A percentile compares a stretch with the other conserved stretches of the same genome.
These are phyloP conservation scores for Athalia circularis DNA, from an alignment of 2,888 invertebrate species.

Conservation along the genomic window DNA sequence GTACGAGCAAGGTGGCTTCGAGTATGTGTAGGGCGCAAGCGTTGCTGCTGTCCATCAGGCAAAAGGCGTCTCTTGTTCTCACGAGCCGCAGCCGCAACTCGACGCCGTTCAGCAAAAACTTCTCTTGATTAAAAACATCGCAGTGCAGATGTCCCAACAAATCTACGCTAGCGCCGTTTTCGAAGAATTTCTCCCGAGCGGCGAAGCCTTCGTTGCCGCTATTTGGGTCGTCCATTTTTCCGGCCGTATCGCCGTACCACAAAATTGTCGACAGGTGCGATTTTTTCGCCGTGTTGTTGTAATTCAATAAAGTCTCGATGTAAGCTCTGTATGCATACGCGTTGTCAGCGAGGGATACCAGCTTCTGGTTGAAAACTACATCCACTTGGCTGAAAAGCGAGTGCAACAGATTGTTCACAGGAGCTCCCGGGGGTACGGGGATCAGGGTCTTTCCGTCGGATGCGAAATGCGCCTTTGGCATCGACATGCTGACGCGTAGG, in stretches of 20 bases:
- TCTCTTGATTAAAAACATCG: conserved; percentile 50
- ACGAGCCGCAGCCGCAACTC: conserved; percentile 47
- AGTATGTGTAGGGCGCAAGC: not conserved
- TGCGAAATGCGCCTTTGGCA: no score
- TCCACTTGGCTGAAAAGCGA: conserved; percentile 56
- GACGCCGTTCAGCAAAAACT: conserved; percentile 50
- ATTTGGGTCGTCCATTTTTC: not conserved
- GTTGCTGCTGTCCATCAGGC: conserved; percentile 32
- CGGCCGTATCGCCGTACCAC: conserved; percentile 50
- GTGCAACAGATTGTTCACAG: conserved; percentile 56
- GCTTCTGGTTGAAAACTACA: conserved; percentile 56
- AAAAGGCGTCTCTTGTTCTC: conserved; percentile 44
- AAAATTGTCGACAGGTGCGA: conserved; percentile 51
- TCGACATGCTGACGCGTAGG: conserved; percentile 3
- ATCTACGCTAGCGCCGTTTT: conserved; percentile 19
- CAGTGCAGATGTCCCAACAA: conserved; percentile 43
- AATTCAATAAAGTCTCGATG: conserved; percentile 32
- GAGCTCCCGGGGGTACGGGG: conserved; percentile 47
- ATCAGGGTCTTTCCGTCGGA: conserved; percentile 15
- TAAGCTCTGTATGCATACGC: conserved; percentile 54
- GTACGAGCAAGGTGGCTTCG: not conserved
- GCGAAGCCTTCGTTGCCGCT: not conserved
- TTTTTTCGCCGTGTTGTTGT: conserved; percentile 51
- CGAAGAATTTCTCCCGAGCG: not conserved
- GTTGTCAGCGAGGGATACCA: conserved; percentile 53